Conservation (phyloP, 2,888 invertebrate genomes). For the Cephus sareptanus region DNA sequence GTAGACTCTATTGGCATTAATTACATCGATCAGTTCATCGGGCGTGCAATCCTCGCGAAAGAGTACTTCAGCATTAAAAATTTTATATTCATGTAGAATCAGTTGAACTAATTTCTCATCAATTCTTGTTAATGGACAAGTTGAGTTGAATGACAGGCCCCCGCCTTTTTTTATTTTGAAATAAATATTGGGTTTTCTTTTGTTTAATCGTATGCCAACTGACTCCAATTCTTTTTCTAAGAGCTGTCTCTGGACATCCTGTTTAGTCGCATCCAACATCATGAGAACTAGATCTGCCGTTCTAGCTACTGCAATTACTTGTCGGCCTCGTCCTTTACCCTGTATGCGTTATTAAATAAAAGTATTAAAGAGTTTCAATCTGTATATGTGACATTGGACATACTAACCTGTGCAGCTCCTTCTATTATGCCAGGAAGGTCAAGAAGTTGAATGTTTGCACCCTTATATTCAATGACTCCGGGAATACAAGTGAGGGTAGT, state of each 20-base stretch:
- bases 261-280: conserved; percentile 99
- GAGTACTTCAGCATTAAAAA: conserved; percentile 92
- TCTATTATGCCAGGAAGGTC: conserved; percentile 99
- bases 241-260: conserved; percentile 92
- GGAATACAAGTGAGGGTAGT: conserved; percentile 99
- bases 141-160: conserved; percentile 96
- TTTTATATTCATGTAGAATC: conserved; percentile 98
- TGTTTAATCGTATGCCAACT: conserved; percentile 97
- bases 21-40: conserved; percentile 98
- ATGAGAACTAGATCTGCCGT: conserved; percentile 98
- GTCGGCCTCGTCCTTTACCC: conserved; percentile 90
- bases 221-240: conserved; percentile 96
- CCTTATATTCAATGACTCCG: conserved; percentile 98
- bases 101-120: conserved; percentile 98
- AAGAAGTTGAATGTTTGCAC: conserved; percentile 97
- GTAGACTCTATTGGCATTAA: conserved; percentile 91
- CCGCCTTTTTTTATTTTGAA: conserved; percentile 98
- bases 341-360: conserved; percentile 35
- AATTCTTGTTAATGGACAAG: conserved; percentile 90
- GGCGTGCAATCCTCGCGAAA: conserved; percentile 96
- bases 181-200: conserved; percentile 96
- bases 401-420: conserved; percentile 88
- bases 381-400: conserved; percentile 5
- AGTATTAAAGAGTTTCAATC: background rate
- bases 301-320: conserved; percentile 97